A percentile compares a stretch with the other conserved stretches of the same genome.
Conservation (phyloP, 2,888 invertebrate species). For the Cylloceria caligata region DNA sequence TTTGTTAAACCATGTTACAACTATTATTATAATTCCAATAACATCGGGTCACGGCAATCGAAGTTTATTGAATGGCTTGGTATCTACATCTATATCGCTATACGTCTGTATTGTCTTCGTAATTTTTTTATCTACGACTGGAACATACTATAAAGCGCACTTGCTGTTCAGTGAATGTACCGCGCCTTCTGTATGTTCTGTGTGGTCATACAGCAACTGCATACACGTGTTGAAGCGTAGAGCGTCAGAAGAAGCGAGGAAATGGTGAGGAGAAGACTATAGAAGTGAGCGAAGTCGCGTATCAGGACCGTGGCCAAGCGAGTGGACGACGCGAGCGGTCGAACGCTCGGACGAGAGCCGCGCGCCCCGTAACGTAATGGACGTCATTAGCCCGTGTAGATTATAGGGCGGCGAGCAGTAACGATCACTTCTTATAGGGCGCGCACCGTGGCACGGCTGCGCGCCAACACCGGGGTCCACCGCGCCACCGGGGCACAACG, state of each 20-base stretch:
- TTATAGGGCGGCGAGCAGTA: slow-evolving; percentile 85
- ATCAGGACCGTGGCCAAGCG: slow-evolving; percentile 80
- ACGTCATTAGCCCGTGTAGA: slow-evolving; percentile 85
- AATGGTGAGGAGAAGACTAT: slow-evolving; percentile 42
- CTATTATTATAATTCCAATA: no score
- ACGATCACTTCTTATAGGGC: slow-evolving; percentile 84
- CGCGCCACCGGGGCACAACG: slow-evolving; percentile 71
- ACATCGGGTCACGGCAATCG: no score
- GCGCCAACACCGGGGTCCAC: slow-evolving; percentile 71
- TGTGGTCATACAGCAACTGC: slow-evolving; percentile 61
- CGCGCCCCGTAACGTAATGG: slow-evolving; percentile 83
- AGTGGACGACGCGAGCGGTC: slow-evolving; percentile 77
- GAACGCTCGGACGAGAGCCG: slow-evolving; percentile 65
- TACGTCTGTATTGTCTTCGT: slow-evolving; percentile 17
- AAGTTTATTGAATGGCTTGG: no score
- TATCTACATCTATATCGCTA: neutral
- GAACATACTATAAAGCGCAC: slow-evolving; percentile 45
- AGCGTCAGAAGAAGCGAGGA: slow-evolving; percentile 43
- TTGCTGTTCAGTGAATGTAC: slow-evolving; percentile 52
- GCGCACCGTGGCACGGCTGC: slow-evolving; percentile 76
- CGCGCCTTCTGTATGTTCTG: slow-evolving; percentile 70
- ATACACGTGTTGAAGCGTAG: slow-evolving; percentile 23
- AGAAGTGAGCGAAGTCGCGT: slow-evolving; percentile 74
- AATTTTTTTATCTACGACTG: neutral
- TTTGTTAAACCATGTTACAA: no score